Evolutionary conservation across 2,113 vertebrate species (phyloP), one percentile per base, ranked within the genome.

Genomic region (Chunga burmeisteri): DNA sequence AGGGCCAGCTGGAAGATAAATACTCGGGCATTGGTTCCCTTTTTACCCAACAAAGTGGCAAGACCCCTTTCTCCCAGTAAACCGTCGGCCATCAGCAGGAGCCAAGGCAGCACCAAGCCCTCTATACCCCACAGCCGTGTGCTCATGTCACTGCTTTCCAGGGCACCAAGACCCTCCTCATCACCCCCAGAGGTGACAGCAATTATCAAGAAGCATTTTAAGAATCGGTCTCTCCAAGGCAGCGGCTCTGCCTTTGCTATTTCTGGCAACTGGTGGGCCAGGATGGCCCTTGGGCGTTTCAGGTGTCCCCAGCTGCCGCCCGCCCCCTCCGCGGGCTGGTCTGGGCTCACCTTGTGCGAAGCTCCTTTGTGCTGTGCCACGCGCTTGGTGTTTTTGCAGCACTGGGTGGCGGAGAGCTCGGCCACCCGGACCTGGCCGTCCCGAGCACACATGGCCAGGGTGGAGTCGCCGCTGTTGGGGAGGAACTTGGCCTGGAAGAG

Each of bases 351-450:
- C 98, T 99, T 99, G 97, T 99, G 99, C 1, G 99, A 99, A 0
- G 99, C 99, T 5, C 99, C 99, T 90, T 99, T 99, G 97, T 99
- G 99, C 97, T 99, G 99, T 5, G 99, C 99, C 95, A 99, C 99
- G 7, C 99, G 97, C 86, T 99, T 99, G 61, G 99, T 99, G 97
- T 98, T 99, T 96, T 99, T 99, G 98, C 99, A 99, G 96, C 99
- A 99, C 91, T 99, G 99, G 2, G 99, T 99, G 94, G 99, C 99
- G 0, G 99, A 99, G 17, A 99, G 98, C 95, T 99, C 99, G 0
- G 99, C 99, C 61, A 99, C 99, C 1, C 99, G 96, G 92, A 99
- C 99, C 97, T 99, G 99, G 55, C 99, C 99, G 1, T 99, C 99
- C 6, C 99, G 98, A 40, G 99, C 99, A 26, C 99, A 99, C 99